Evolutionary conservation across 1,140 invertebrate species (phyloP).

Genomic region (Bombus pascuorum): DNA sequence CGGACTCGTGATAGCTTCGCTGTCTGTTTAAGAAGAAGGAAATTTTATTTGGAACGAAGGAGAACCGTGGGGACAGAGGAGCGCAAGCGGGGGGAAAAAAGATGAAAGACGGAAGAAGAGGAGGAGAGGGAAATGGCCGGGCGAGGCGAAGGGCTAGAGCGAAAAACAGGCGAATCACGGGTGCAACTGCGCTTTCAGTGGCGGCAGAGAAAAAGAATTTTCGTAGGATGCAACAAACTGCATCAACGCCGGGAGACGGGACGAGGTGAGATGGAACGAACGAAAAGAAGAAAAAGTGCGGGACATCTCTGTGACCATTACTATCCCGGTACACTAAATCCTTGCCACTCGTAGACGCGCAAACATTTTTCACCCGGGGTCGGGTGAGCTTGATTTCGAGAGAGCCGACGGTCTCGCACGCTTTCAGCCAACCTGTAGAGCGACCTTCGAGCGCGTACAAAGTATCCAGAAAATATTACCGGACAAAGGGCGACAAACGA

Average conservation of each 20-base stretch:
- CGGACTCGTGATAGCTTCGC: constrained; percentile 13
- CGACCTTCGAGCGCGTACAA: constrained; percentile 46
- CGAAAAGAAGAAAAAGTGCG: constrained; percentile 34
- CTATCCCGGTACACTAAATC: constrained; percentile 64
- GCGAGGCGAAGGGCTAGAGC: not conserved
- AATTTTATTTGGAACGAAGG: constrained; percentile 13
- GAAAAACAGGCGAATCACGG: constrained; percentile 25
- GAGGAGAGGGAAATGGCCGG: not conserved
- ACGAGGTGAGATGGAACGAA: not conserved
- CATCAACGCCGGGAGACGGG: not conserved
- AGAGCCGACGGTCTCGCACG: constrained; percentile 26
- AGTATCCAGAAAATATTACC: constrained; percentile 46
- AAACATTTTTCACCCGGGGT: constrained; percentile 61
- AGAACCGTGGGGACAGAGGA: not conserved
- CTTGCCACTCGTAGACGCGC: constrained; percentile 64
- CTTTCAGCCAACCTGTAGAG: constrained; percentile 56
- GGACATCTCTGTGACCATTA: constrained; percentile 61
- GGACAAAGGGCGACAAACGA: constrained; percentile 50
- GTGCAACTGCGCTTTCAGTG: constrained; percentile 14
- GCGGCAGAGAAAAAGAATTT: constrained; percentile 24
- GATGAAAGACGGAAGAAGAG: not conserved
- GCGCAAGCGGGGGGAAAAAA: not conserved
- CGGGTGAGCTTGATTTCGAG: constrained; percentile 57
- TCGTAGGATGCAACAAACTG: constrained; percentile 35
- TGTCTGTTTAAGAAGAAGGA: constrained; percentile 29